Evolutionary conservation across 1,140 invertebrate genomes (phyloP), one percentile per base, ranked within the genome.

Genomic region (Chrysomallon squamiferum): DNA sequence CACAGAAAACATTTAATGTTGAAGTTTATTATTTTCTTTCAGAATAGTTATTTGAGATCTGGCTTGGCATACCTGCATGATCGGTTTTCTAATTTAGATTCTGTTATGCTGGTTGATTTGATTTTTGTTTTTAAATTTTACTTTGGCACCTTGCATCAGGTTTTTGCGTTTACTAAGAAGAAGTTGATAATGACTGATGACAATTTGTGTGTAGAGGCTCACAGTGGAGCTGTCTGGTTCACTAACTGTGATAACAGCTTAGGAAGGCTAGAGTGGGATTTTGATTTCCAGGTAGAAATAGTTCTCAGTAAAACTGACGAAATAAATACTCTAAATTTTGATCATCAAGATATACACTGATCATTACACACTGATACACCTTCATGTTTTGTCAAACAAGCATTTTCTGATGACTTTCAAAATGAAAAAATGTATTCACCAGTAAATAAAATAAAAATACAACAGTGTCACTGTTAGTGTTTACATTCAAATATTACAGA

Each of bases 101-200:
- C n/a, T n/a, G n/a, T n/a, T n/a, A n/a, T n/a, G n/a, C n/a, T n/a
- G n/a, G n/a, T n/a, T n/a, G n/a, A n/a, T n/a, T n/a, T n/a, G n/a
- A n/a, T n/a, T n/a, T n/a, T n/a, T 15, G 15, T 38, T 38, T 38
- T 38, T 15, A 38, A 38, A 7, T 38, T 38, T 38, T 38, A 38
- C 15, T 38, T 38, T 38, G 35, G 35, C 35, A 38, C 35, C 35
- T 54, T 32, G 20, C 27, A 29, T 49, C 71, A 91, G 90, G 93
- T 96, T 66, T 98, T 98, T 87, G 94, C 95, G 20, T 97, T 97
- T 84, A 97, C 96, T 18, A 96, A 95, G 86, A 89, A 95, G 54
- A 92, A 97, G 81, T 95, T 97, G 88, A 91, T 98, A 74, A 97
- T 97, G 95, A 96, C 95, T n/a, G 96, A 98, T 86, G 96, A 98